phyloP scores from a whole-genome alignment of 2,797 vertebrate species.

The Thaleichthys pacificus region DNA sequence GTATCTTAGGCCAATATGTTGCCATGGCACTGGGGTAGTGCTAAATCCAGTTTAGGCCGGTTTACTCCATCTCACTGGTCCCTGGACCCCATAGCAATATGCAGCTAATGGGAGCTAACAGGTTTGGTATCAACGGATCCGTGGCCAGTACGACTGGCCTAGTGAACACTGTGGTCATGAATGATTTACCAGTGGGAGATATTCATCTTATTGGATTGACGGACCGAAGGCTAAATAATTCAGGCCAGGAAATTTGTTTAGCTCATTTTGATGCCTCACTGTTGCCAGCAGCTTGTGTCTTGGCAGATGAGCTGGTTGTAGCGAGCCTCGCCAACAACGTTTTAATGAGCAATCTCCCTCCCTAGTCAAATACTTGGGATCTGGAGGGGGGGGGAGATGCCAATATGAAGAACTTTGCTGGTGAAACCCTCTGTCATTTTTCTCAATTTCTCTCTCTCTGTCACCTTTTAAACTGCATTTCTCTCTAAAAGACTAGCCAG shows the following conservation, averaged over 20 bases:
- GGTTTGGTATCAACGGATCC: constrained; percentile 24
- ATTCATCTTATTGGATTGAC: constrained; percentile 31
- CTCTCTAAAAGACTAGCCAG: neutral
- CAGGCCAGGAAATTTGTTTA: constrained; percentile 31
- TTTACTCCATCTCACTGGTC: constrained; percentile 18
- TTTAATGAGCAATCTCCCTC: constrained; percentile 21
- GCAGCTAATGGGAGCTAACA: constrained; percentile 18
- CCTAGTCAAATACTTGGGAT: constrained; percentile 4
- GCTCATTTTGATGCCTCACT: constrained; percentile 13
- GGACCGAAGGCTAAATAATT: constrained; percentile 33
- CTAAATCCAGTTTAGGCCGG: constrained; percentile 18
- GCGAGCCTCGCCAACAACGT: neutral
- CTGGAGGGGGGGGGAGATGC: neutral
- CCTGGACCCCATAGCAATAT: constrained; percentile 26
- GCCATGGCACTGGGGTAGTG: constrained; percentile 16
- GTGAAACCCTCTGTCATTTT: neutral
- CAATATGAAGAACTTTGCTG: constrained; percentile 9
- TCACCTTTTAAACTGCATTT: neutral
- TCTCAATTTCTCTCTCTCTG: no score
- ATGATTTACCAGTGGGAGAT: constrained; percentile 32
- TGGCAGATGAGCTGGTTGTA: constrained; percentile 18
- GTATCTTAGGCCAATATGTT: constrained; percentile 22
- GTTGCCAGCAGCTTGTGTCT: constrained; percentile 9
- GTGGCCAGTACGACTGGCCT: constrained; percentile 13
- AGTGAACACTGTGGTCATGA: constrained; percentile 24